These are phyloP conservation scores for Myotis lucifugus DNA, from an alignment of 2,113 vertebrate species.

Conservation along the genomic window DNA sequence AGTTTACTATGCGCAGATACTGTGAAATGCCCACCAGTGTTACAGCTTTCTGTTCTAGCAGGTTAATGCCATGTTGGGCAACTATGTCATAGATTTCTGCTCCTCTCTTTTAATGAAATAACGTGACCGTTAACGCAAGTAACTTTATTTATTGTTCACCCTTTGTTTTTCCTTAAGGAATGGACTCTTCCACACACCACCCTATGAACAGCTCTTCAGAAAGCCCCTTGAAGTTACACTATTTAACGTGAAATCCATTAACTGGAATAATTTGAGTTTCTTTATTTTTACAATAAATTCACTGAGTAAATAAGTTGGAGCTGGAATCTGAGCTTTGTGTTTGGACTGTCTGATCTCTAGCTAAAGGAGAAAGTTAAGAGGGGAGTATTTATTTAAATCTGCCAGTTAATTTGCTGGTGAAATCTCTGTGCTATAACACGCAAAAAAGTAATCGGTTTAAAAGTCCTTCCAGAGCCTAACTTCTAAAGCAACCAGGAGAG, in stretches of 20 bases:
- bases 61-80: slow-evolving; percentile 88
- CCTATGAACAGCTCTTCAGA: slow-evolving; percentile 92
- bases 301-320: slow-evolving; percentile 89
- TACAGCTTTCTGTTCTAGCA: slow-evolving; percentile 89
- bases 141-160: slow-evolving; percentile 99
- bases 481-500: slow-evolving; percentile 82
- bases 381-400: slow-evolving; percentile 95
- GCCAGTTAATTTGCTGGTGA: slow-evolving; percentile 87
- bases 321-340: slow-evolving; percentile 90
- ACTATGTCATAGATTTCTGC: slow-evolving; percentile 90
- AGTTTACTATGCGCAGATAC: slow-evolving; percentile 92
- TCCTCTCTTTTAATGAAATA: slow-evolving; percentile 95
- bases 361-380: slow-evolving; percentile 81
- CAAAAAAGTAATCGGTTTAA: slow-evolving; percentile 69
- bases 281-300: slow-evolving; percentile 93
- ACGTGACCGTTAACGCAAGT: slow-evolving; percentile 98
- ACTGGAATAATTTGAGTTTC: slow-evolving; percentile 98
- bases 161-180: slow-evolving; percentile 86
- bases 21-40: slow-evolving; percentile 98
- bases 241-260: slow-evolving; percentile 98
- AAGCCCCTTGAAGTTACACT: slow-evolving; percentile 92
- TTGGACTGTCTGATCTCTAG: slow-evolving; percentile 84
- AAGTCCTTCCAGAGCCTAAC: slow-evolving; percentile 78
- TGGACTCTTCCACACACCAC: slow-evolving; percentile 89
- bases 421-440: slow-evolving; percentile 83